Conservation (phyloP, 2,797 vertebrate species). For the Alectoris magna region DNA sequence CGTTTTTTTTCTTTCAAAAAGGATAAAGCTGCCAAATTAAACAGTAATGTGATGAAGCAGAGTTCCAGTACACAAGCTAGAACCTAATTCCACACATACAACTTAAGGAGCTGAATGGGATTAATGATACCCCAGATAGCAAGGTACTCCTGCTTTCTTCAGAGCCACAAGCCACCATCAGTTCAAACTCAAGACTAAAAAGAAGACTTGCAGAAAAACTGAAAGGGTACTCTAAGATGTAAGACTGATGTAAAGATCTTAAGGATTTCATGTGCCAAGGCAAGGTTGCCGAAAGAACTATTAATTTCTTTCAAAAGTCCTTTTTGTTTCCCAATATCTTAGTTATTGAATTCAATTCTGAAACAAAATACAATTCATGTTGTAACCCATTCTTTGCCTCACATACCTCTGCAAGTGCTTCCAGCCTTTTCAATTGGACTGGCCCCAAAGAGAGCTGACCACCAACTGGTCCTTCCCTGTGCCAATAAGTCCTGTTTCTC, state of each 20-base stretch:
- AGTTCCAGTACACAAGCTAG: conserved; percentile 52
- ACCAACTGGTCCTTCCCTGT: neutral
- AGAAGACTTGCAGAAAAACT: neutral
- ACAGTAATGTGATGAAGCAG: conserved; percentile 59
- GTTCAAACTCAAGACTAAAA: neutral
- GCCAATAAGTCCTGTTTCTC: neutral
- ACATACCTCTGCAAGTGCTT: neutral
- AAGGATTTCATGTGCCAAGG: conserved; percentile 14
- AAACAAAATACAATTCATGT: neutral
- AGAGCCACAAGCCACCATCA: neutral
- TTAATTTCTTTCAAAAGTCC: neutral
- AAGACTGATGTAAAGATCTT: neutral
- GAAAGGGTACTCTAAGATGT: neutral
- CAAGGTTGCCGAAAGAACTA: conserved; percentile 9
- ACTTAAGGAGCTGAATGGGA: conserved; percentile 43
- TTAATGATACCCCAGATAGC: conserved; percentile 24
- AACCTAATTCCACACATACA: conserved; percentile 39
- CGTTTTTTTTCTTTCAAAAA: conserved; percentile 74
- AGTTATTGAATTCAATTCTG: neutral
- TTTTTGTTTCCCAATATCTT: neutral
- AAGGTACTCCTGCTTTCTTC: neutral
- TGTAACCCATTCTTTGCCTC: neutral
- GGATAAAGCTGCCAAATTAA: conserved; percentile 72
- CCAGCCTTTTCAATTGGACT: neutral
- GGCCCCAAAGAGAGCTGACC: neutral